Conservation (phyloP, 2,797 vertebrate species). For the Rhinichthys osculus region DNA sequence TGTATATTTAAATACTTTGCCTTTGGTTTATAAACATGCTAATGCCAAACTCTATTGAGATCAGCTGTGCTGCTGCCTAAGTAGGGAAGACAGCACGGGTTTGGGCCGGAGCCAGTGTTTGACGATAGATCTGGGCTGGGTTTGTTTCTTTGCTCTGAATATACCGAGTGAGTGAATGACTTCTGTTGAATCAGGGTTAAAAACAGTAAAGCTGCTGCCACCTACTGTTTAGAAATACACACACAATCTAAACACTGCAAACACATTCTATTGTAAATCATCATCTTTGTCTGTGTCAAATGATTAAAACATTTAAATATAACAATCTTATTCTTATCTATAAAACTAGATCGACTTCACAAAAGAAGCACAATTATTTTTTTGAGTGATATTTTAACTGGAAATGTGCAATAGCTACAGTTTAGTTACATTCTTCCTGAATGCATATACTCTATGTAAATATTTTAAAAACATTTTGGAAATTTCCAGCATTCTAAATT, state of each 20-base stretch:
- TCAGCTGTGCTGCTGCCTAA: neutral
- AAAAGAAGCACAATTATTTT: neutral
- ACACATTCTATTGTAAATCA: neutral
- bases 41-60: neutral
- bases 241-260: neutral
- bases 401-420: neutral
- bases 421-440: neutral
- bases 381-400: neutral
- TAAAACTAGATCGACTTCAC: neutral
- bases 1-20: neutral
- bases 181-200: conserved; percentile 21
- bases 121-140: neutral
- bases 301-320: neutral
- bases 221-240: conserved; percentile 13
- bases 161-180: neutral
- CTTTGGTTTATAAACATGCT: neutral
- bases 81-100: neutral
- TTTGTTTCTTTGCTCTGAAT: neutral
- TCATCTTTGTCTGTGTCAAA: neutral
- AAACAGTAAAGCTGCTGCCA: conserved; percentile 18
- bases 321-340: neutral
- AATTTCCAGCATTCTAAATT: neutral
- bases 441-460: neutral
- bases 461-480: neutral
- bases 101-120: neutral